Conservation (phyloP, 2,888 invertebrate species). For the Cephus runcator region DNA sequence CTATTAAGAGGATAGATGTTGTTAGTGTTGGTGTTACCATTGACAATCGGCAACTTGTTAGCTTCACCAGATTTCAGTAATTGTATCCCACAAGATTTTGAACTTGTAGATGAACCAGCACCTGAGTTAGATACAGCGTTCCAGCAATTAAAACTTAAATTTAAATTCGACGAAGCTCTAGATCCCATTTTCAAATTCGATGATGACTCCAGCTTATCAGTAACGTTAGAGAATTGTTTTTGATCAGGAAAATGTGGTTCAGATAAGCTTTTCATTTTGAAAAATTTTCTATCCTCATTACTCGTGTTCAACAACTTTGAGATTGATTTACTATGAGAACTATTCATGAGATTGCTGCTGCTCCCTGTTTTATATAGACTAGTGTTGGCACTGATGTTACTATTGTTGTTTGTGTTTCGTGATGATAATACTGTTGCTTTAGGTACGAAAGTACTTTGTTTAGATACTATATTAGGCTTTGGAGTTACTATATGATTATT, state of each 20-base stretch:
- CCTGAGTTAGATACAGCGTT: constrained; percentile 5
- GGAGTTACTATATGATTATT: background rate
- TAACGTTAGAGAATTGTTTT: background rate
- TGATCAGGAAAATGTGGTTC: constrained; percentile 37
- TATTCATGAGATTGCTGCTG: background rate
- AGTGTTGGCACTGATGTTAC: background rate
- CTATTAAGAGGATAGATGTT: constrained; percentile 33
- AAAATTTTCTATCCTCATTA: constrained; percentile 44
- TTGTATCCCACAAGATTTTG: constrained; percentile 19
- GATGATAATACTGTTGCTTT: background rate
- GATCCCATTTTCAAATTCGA: background rate
- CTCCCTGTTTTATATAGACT: background rate
- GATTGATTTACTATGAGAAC: background rate
- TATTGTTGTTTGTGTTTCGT: background rate
- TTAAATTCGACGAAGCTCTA: constrained; percentile 1
- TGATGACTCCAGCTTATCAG: background rate
- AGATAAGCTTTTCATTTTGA: constrained; percentile 49
- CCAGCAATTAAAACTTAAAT: constrained; percentile 6
- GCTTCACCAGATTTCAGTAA: constrained; percentile 6
- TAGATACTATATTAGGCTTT: background rate
- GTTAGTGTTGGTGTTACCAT: constrained; percentile 21
- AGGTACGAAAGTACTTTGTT: background rate
- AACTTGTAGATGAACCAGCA: constrained; percentile 39
- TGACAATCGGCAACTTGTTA: constrained; percentile 20
- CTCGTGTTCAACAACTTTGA: background rate